Percentiles rank a stretch among this genome's conserved stretches.
Conservation (phyloP, 2,113 vertebrate genomes). For the Condylura cristata region DNA sequence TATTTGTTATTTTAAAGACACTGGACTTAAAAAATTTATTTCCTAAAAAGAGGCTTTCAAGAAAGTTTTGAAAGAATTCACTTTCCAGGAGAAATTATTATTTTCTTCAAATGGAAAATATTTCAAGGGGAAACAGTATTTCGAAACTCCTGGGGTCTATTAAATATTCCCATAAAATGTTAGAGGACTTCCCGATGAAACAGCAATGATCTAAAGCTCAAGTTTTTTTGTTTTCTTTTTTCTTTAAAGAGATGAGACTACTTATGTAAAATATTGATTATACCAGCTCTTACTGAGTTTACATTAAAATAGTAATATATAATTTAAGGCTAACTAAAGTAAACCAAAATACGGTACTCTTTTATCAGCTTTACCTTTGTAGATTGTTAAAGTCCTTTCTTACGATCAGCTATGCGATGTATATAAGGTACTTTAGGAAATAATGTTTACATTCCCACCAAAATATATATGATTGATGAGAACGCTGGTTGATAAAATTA, state of each 20-base stretch:
- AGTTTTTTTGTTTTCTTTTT: slow-evolving; percentile 71
- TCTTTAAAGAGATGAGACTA: slow-evolving; percentile 83
- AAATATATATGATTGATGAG: slow-evolving; percentile 89
- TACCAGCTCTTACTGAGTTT: slow-evolving; percentile 86
- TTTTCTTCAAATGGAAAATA: slow-evolving; percentile 75
- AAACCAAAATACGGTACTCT: slow-evolving; percentile 88
- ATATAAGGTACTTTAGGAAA: slow-evolving; percentile 87
- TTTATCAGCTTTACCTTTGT: slow-evolving; percentile 87
- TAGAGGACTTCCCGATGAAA: slow-evolving; percentile 79
- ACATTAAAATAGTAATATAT: slow-evolving; percentile 89
- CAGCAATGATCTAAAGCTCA: slow-evolving; percentile 72
- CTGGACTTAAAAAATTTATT: slow-evolving; percentile 84
- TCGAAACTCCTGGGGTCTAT: slow-evolving; percentile 72
- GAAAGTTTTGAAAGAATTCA: slow-evolving; percentile 79
- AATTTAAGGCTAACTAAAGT: slow-evolving; percentile 87
- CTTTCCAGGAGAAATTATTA: slow-evolving; percentile 82
- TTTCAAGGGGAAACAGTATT: slow-evolving; percentile 74
- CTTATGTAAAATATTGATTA: slow-evolving; percentile 85
- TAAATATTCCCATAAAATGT: slow-evolving; percentile 78
- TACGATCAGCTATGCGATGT: slow-evolving; percentile 83
- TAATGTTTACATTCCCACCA: slow-evolving; percentile 90
- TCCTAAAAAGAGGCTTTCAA: slow-evolving; percentile 81
- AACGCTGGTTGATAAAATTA: slow-evolving; percentile 92
- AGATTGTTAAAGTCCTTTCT: slow-evolving; percentile 83
- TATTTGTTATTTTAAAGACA: slow-evolving; percentile 85